Percentiles rank a stretch among this genome's conserved stretches.
Conservation (phyloP, 1,140 invertebrate species). For the Drosophila fuyamai region DNA sequence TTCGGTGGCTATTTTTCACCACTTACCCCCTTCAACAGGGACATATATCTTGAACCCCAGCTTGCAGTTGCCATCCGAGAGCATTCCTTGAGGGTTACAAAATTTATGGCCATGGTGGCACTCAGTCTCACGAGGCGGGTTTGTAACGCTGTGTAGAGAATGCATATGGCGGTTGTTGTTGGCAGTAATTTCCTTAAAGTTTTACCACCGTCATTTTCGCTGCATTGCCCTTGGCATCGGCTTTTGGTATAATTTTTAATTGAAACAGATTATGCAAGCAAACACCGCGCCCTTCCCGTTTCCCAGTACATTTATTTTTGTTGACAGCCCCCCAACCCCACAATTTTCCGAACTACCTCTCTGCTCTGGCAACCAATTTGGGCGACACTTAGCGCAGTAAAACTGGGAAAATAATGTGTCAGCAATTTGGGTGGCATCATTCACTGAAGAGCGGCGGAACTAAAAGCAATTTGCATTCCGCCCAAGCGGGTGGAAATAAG, state of each 20-base stretch:
- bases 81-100: constrained; percentile 24
- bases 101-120: constrained; percentile 29
- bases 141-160: background rate
- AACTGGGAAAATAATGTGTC: constrained; percentile 67
- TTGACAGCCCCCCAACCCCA: constrained; percentile 40
- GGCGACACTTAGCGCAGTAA: constrained; percentile 45
- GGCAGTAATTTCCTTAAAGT: constrained; percentile 15
- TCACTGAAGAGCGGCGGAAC: constrained; percentile 16
- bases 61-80: constrained; percentile 4
- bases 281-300: background rate
- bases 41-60: constrained; percentile 22
- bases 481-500: constrained; percentile 11
- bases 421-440: constrained; percentile 60
- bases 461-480: constrained; percentile 55
- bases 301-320: constrained; percentile 46
- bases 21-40: background rate
- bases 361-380: constrained; percentile 14
- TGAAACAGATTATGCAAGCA: constrained; percentile 59
- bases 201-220: constrained; percentile 18
- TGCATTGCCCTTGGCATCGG: constrained; percentile 26
- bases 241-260: constrained; percentile 64
- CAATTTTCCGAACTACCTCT: background rate
- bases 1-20: background rate
- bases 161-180: background rate
- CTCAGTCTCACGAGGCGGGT: background rate